Evolutionary conservation across 2,888 invertebrate species (phyloP).

Genomic region (Drosophila nr. fundita): DNA sequence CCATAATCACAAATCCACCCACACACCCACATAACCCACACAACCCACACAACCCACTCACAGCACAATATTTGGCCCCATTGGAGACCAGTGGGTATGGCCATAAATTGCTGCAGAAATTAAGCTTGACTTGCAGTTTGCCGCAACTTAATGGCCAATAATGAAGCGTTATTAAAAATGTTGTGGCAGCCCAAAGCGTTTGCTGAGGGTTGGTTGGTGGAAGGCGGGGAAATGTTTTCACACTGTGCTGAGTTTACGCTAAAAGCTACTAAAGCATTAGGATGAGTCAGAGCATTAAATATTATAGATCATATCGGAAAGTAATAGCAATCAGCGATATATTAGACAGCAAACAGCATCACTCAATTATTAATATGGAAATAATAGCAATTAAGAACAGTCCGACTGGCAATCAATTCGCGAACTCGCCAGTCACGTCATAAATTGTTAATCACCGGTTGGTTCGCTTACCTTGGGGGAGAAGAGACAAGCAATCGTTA

Average conservation of each 20-base stretch:
- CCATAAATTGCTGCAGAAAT: slow-evolving; percentile 44
- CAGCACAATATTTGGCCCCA: neutral
- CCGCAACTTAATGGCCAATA: slow-evolving; percentile 64
- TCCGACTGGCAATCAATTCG: slow-evolving; percentile 23
- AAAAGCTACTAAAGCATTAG: slow-evolving; percentile 30
- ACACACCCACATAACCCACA: neutral
- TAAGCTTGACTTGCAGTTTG: slow-evolving; percentile 55
- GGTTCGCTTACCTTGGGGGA: slow-evolving; percentile 93
- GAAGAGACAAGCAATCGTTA: slow-evolving; percentile 96
- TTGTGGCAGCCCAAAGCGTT: slow-evolving; percentile 3
- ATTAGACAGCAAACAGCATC: slow-evolving; percentile 8
- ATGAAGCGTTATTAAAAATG: slow-evolving; percentile 63
- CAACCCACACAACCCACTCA: neutral
- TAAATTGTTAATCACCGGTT: slow-evolving; percentile 31
- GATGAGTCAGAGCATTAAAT: neutral
- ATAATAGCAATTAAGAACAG: slow-evolving; percentile 34
- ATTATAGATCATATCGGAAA: slow-evolving; percentile 12
- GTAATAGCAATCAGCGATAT: slow-evolving; percentile 19
- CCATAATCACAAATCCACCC: neutral
- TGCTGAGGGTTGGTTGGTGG: no score
- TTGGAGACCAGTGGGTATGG: neutral
- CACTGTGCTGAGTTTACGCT: slow-evolving; percentile 8
- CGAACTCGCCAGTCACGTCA: slow-evolving; percentile 7
- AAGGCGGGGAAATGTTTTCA: no score
- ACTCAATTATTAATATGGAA: slow-evolving; percentile 53